phyloP scores from a whole-genome alignment of 2,888 invertebrate genomes.

The Netelia fuscicornis region DNA sequence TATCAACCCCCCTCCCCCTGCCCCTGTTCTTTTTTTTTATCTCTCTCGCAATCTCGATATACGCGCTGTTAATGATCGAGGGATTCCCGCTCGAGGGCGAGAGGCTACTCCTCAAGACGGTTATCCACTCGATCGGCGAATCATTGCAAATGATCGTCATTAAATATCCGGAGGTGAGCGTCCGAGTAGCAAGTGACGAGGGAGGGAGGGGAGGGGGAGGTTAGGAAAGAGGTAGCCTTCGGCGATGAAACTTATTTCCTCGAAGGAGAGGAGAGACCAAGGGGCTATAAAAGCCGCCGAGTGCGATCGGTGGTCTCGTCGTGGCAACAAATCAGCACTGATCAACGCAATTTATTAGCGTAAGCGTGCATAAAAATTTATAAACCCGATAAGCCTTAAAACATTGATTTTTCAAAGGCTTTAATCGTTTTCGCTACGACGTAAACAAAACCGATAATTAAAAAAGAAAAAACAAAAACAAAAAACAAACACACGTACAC shows the following conservation, averaged over 20 bases:
- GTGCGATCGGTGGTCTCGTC: conserved; percentile 38
- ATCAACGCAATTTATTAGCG: conserved; percentile 60
- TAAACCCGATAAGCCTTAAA: conserved; percentile 10
- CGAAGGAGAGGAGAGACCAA: conserved; percentile 3
- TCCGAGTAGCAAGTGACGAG: not conserved
- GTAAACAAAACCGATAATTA: not conserved
- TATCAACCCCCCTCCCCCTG: conserved; percentile 26
- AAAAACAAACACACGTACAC: not conserved
- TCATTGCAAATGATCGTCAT: conserved; percentile 68
- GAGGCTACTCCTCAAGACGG: conserved; percentile 28
- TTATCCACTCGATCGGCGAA: conserved; percentile 62
- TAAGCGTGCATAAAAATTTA: conserved; percentile 9
- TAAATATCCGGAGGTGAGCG: conserved; percentile 53
- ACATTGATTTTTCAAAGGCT: conserved; percentile 1
- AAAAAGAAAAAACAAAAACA: no score
- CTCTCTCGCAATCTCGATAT: conserved; percentile 19
- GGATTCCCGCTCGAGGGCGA: conserved; percentile 20
- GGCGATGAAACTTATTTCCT: conserved; percentile 45
- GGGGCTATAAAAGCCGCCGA: conserved; percentile 1
- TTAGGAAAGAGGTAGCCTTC: conserved; percentile 14
- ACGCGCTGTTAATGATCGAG: conserved; percentile 50
- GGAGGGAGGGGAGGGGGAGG: not conserved
- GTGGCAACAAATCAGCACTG: conserved; percentile 56
- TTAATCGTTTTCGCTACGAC: not conserved
- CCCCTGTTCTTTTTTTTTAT: not conserved